phyloP scores from a whole-genome alignment of 2,888 invertebrate genomes.

The Eilema caniola region DNA sequence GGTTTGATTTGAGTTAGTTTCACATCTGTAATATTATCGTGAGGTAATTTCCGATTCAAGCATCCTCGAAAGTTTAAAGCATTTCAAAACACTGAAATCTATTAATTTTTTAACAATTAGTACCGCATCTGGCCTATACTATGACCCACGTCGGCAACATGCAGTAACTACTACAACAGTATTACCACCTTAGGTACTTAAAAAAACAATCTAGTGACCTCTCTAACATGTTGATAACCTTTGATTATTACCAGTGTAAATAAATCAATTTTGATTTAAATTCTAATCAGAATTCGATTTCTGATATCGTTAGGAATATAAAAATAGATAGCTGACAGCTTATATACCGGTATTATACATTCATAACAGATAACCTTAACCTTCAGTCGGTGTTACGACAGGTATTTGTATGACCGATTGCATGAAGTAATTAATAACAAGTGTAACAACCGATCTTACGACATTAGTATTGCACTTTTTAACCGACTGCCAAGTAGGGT shows the following conservation, averaged over 20 bases:
- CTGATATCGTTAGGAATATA: background rate
- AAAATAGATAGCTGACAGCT: background rate
- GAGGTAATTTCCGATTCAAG: too few species aligned
- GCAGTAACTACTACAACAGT: background rate
- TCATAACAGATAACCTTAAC: background rate
- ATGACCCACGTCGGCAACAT: background rate
- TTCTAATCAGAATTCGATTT: background rate
- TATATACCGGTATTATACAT: background rate
- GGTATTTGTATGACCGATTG: background rate
- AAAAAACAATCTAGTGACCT: background rate
- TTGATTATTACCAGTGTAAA: background rate
- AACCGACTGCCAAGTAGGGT: too few species aligned
- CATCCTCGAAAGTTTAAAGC: too few species aligned
- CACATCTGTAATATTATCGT: too few species aligned
- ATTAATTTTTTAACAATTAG: too few species aligned
- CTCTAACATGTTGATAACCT: conserved; percentile 1
- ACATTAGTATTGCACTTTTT: too few species aligned
- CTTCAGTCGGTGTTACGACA: background rate
- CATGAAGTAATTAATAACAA: background rate
- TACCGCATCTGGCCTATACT: background rate
- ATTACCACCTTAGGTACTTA: background rate
- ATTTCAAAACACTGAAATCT: too few species aligned
- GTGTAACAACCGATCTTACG: background rate
- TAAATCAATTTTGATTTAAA: background rate
- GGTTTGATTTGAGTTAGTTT: too few species aligned